A percentile compares a stretch with the other conserved stretches of the same genome.
Evolutionary conservation across 2,888 invertebrate genomes (phyloP).

Genomic region (Erebia ligea): DNA sequence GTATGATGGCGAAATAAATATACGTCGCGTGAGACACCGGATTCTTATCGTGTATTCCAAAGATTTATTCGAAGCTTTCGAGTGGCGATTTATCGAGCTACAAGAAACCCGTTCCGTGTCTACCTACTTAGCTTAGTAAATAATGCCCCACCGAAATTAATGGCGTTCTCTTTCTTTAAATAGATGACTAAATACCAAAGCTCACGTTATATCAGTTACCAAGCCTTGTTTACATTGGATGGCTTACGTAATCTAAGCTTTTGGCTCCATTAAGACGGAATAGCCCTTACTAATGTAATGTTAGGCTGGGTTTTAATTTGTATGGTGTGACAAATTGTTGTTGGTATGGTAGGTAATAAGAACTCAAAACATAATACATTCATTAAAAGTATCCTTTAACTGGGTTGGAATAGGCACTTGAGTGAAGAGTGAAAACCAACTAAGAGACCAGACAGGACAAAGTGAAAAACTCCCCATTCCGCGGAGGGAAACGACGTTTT

Average conservation of each 20-base stretch:
- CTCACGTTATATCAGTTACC: slow-evolving; percentile 73
- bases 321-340: not conserved
- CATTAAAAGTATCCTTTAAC: not conserved
- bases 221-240: slow-evolving; percentile 68
- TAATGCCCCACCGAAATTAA: slow-evolving; percentile 77
- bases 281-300: slow-evolving; percentile 44
- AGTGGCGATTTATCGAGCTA: slow-evolving; percentile 72
- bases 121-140: slow-evolving; percentile 79
- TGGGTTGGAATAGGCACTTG: too few species aligned
- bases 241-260: slow-evolving; percentile 73
- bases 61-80: slow-evolving; percentile 79
- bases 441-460: too few species aligned
- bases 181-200: slow-evolving; percentile 79
- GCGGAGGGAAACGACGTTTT: too few species aligned
- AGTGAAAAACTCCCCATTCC: too few species aligned
- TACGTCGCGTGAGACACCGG: slow-evolving; percentile 79
- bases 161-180: slow-evolving; percentile 77
- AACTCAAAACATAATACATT: not conserved
- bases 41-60: slow-evolving; percentile 78
- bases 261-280: slow-evolving; percentile 62
- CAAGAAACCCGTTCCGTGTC: slow-evolving; percentile 79
- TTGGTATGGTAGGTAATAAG: not conserved
- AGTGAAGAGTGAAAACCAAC: too few species aligned
- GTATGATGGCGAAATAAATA: slow-evolving; percentile 63
- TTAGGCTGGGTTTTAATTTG: not conserved